Conservation (phyloP, 2,888 invertebrate species). For the Pollenia amentaria region DNA sequence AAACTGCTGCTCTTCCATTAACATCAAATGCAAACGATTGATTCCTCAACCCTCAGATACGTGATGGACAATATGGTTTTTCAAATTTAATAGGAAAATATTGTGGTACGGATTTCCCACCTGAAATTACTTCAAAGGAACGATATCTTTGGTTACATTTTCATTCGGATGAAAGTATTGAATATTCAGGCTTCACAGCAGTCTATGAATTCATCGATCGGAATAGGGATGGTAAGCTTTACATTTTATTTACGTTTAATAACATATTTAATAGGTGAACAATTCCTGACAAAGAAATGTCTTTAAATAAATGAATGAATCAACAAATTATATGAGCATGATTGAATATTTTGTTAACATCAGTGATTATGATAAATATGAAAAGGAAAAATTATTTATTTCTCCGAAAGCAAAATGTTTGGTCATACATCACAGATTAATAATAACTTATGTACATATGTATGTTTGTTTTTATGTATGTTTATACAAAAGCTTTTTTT, state of each 20-base stretch:
- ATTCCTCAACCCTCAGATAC: slow-evolving; percentile 84
- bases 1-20: neutral
- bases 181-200: slow-evolving; percentile 91
- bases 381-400: neutral
- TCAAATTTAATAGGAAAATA: slow-evolving; percentile 88
- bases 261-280: neutral
- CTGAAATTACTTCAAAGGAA: slow-evolving; percentile 89
- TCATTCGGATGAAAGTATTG: slow-evolving; percentile 92
- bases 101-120: slow-evolving; percentile 90
- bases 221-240: slow-evolving; percentile 85
- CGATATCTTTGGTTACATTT: slow-evolving; percentile 92
- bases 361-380: neutral
- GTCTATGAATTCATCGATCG: slow-evolving; percentile 89
- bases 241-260: neutral
- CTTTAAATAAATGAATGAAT: slow-evolving; percentile 1
- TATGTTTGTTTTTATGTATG: too few species aligned
- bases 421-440: neutral
- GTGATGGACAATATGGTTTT: slow-evolving; percentile 93
- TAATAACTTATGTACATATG: too few species aligned
- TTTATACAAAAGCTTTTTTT: too few species aligned
- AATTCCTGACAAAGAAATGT: neutral
- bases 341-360: neutral
- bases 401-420: neutral
- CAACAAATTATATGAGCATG: neutral
- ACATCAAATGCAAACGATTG: neutral